Evolutionary conservation across 2,797 vertebrate genomes (phyloP).

Genomic region (Artibeus lituratus): DNA sequence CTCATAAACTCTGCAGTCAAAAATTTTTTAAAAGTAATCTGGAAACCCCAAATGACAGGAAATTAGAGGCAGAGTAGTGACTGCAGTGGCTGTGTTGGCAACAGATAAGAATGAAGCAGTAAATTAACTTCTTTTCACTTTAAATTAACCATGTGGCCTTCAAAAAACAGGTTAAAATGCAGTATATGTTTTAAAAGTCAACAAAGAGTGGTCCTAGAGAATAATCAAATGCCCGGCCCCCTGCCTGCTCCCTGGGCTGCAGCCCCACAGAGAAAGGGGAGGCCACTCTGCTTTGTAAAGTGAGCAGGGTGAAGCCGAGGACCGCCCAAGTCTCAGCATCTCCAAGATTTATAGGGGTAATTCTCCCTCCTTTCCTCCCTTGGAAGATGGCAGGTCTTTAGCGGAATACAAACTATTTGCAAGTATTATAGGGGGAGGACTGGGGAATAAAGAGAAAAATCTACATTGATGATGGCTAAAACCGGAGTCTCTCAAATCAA

Average conservation of each 20-base stretch:
- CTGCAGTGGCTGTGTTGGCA: background rate
- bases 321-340: background rate
- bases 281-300: background rate
- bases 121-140: conserved; percentile 37
- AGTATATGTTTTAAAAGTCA: background rate
- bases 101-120: background rate
- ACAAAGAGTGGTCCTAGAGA: background rate
- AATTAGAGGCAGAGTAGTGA: background rate
- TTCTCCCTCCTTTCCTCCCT: background rate
- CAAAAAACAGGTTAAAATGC: background rate
- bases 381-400: background rate
- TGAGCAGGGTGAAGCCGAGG: background rate
- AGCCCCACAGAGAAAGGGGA: background rate
- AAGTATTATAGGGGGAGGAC: background rate
- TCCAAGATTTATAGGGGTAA: background rate
- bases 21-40: background rate
- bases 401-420: background rate
- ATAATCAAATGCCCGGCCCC: background rate
- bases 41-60: conserved; percentile 18
- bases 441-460: background rate
- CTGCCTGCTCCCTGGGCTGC: background rate
- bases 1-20: background rate
- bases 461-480: background rate
- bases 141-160: background rate
- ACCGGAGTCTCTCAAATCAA: background rate